Base-by-base conservation (phyloP, 2,113 vertebrate genomes). In the Crypturellus undulatus region DNA sequence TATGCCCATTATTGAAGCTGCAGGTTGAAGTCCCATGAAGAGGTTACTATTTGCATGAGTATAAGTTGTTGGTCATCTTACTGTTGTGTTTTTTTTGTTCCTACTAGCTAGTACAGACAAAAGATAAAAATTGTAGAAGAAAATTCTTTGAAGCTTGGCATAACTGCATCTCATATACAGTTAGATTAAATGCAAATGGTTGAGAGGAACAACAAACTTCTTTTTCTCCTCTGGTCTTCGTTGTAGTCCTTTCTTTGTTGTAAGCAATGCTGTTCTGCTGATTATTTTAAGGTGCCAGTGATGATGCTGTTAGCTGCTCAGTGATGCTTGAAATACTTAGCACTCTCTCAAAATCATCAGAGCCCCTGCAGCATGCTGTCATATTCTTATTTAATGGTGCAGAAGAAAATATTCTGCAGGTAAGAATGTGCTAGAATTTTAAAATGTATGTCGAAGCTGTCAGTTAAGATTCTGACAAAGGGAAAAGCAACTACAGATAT, bases 361-460 rank as follows among this genome's bases (percentile, higher is more conserved):
- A 98, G 21, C 97, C 98, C 70, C 97, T 99, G 68, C 98, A 95
- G 38, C 99, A 99, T 49, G 99, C 99, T 22, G 97, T 99, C 19
- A 96, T 99, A 94, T 99, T 99, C 96, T 98, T 99, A 90, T 99
- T 99, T 94, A 99, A 99, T 47, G 99, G 99, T n/a, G 99, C 99
- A 10, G 99, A 99, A 97, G 99, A 99, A 97, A 99, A 99, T 89
- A 89, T 99, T 78, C 97, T 99, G 65, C 99, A 99, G 98, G 99
- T 99, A 79, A 97, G 97, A 84, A 76, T 87, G 30, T 79, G 36
- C 18, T 20, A 56, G 42, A 82, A 77, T 42, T 83, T 26, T 26
- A 75, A 68, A 88, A 65, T 64, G 12, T 7, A 12, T 3, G 18
- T 76, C 54, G 21, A 75, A 89, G 9, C 30, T 59, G 5, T 62